A percentile compares a stretch with the other conserved stretches of the same genome.
Conservation (phyloP, 2,113 vertebrate genomes). For the Cynopterus brachyotis region DNA sequence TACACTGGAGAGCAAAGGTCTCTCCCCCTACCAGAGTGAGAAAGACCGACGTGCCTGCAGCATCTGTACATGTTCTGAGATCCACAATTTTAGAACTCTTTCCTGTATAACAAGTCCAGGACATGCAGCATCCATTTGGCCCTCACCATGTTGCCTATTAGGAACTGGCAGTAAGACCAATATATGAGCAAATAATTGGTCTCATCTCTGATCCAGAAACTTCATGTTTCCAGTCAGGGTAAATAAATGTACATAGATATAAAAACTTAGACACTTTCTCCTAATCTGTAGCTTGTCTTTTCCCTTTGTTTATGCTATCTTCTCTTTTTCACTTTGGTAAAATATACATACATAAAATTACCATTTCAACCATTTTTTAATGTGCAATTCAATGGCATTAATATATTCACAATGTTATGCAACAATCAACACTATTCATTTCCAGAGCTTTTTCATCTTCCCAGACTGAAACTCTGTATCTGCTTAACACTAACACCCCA, state of each 20-base stretch:
- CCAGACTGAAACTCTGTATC: neutral
- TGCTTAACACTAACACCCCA: too few species aligned
- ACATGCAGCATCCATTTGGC: neutral
- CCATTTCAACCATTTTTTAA: neutral
- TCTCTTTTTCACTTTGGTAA: neutral
- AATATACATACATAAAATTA: neutral
- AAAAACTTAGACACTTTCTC: neutral
- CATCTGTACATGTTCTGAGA: neutral
- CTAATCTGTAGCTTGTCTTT: neutral
- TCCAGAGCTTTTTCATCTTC: neutral
- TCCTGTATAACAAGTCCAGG: rapidly evolving
- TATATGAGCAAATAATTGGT: neutral
- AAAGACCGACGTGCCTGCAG: rapidly evolving
- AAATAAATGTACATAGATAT: neutral
- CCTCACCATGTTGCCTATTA: neutral
- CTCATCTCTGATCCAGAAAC: neutral
- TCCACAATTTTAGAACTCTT: neutral
- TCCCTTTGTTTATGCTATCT: neutral
- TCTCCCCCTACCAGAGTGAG: neutral
- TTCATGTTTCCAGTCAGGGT: neutral
- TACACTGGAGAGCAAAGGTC: neutral
- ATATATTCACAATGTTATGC: neutral
- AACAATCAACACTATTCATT: neutral
- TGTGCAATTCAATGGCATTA: neutral
- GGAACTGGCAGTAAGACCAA: neutral